A percentile compares a stretch with the other conserved stretches of the same genome.
phyloP scores from a whole-genome alignment of 2,888 invertebrate species.

The Automeris io region DNA sequence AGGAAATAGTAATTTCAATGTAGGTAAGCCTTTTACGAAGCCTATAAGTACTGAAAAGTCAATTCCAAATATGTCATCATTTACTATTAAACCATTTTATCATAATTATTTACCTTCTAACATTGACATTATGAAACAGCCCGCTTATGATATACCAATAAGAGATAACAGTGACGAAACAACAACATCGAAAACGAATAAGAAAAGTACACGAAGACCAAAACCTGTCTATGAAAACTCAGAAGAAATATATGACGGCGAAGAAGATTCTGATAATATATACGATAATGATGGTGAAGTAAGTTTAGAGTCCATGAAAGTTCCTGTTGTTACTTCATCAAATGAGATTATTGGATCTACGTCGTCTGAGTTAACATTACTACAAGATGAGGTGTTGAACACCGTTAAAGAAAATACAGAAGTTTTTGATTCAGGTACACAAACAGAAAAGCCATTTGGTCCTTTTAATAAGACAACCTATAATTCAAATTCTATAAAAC shows the following conservation, averaged over 20 bases:
- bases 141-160: constrained; percentile 66
- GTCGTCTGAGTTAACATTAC: constrained; percentile 34
- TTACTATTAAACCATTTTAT: constrained; percentile 39
- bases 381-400: constrained; percentile 40
- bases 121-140: constrained; percentile 46
- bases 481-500: constrained; percentile 57
- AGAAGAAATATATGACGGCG: constrained; percentile 65
- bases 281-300: constrained; percentile 59
- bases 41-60: constrained; percentile 31
- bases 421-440: constrained; percentile 53
- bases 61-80: constrained; percentile 23
- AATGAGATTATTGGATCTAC: constrained; percentile 33
- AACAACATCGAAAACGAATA: constrained; percentile 32
- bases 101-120: constrained; percentile 55
- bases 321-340: constrained; percentile 61
- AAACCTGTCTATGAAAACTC: constrained; percentile 62
- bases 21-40: constrained; percentile 60
- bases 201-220: constrained; percentile 26
- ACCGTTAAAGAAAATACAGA: constrained; percentile 29
- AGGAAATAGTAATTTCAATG: constrained; percentile 34
- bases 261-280: constrained; percentile 42
- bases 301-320: constrained; percentile 66
- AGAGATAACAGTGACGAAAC: constrained; percentile 61
- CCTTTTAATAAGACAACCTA: constrained; percentile 44
- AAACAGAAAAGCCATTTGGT: constrained; percentile 69